Percentiles rank a stretch among this genome's conserved stretches.
These are phyloP conservation scores for Saccostrea glomerata DNA, from an alignment of 1,140 invertebrate genomes.

Conservation along the genomic window DNA sequence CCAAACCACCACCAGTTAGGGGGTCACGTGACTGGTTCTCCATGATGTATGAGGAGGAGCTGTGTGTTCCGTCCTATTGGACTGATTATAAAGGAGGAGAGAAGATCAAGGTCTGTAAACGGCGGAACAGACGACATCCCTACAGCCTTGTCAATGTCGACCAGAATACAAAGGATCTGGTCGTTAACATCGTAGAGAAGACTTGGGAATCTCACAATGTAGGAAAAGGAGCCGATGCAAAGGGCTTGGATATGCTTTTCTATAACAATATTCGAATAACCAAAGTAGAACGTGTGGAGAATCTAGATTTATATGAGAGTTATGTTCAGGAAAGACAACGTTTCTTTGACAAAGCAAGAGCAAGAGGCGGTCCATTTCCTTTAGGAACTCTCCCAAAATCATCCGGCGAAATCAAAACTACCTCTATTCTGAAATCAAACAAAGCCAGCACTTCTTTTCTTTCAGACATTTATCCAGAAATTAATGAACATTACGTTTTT, in stretches of 20 bases:
- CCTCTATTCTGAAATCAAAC: conserved; percentile 32
- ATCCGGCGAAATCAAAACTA: conserved; percentile 57
- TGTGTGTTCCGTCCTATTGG: conserved; percentile 59
- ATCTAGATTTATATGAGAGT: conserved; percentile 62
- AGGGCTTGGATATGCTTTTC: conserved; percentile 48
- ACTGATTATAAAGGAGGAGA: conserved; percentile 48
- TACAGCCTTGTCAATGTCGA: conserved; percentile 54
- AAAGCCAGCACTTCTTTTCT: neutral
- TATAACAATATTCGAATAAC: conserved; percentile 61
- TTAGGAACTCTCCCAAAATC: conserved; percentile 48
- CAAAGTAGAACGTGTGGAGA: conserved; percentile 66
- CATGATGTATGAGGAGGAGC: conserved; percentile 50
- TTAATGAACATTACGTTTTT: conserved; percentile 73
- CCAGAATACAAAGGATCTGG: conserved; percentile 46
- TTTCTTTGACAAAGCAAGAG: conserved; percentile 58
- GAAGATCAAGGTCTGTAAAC: conserved; percentile 54
- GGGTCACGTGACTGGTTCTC: conserved; percentile 56
- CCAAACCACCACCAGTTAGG: neutral
- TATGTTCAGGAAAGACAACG: conserved; percentile 62
- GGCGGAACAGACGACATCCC: neutral
- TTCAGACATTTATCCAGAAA: conserved; percentile 60
- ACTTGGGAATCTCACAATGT: conserved; percentile 63
- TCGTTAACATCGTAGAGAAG: conserved; percentile 59
- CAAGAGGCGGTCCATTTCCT: conserved; percentile 36
- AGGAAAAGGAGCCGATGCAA: conserved; percentile 65